A percentile compares a stretch with the other conserved stretches of the same genome.
phyloP scores from a whole-genome alignment of 2,797 vertebrate species.

The Brachymystax lenok region DNA sequence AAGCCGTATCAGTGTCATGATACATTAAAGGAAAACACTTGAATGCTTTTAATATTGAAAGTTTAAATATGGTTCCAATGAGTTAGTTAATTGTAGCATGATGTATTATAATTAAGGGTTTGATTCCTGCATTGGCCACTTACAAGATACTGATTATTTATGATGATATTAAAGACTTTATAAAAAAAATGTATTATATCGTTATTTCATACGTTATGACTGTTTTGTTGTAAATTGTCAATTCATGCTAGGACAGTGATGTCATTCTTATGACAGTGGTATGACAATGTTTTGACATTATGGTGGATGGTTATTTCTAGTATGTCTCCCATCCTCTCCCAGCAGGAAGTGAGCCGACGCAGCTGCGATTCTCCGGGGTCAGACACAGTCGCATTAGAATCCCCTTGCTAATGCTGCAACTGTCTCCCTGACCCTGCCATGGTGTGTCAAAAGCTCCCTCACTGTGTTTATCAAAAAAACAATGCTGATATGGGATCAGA shows the following conservation, averaged over 20 bases:
- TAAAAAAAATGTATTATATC: not conserved
- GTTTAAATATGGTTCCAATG: not conserved
- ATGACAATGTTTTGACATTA: not conserved
- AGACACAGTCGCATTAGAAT: slow-evolving; percentile 31
- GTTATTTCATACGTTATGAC: not conserved
- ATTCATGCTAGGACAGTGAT: not conserved
- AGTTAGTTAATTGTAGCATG: not conserved
- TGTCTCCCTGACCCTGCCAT: slow-evolving; percentile 10
- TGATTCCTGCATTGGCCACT: not conserved
- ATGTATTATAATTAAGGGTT: not conserved
- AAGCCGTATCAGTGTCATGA: not conserved
- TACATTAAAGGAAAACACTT: not conserved
- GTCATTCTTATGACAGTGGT: not conserved
- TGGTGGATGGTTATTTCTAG: too few relatives aligned
- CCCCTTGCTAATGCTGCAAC: slow-evolving; percentile 27
- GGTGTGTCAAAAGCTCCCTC: slow-evolving; percentile 7
- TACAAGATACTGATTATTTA: not conserved
- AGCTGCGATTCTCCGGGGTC: not conserved
- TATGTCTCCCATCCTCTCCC: not conserved
- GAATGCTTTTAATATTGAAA: not conserved
- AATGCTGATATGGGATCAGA: slow-evolving; percentile 17
- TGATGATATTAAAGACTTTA: not conserved
- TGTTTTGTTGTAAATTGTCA: not conserved
- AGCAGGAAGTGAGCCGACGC: not conserved
- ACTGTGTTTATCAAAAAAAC: slow-evolving; percentile 30